phyloP scores from a whole-genome alignment of 2,888 invertebrate species.

The Pachliopta kotzebuea region DNA sequence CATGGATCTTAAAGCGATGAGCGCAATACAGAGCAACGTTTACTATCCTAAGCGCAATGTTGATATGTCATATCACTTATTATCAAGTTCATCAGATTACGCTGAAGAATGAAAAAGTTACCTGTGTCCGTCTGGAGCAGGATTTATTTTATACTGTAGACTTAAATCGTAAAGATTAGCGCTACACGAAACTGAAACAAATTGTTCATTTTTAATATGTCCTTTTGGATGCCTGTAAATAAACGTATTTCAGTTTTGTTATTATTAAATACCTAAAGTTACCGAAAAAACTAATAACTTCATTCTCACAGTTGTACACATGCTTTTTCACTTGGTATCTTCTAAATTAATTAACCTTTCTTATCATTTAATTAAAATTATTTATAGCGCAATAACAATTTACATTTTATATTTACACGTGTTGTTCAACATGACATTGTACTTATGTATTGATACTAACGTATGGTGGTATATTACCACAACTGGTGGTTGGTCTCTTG shows the following conservation, averaged over 20 bases:
- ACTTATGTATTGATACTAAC: background rate
- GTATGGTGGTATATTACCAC: too few species aligned
- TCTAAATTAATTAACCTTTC: slow-evolving; percentile 34
- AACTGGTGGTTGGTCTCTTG: too few species aligned
- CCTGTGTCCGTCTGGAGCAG: slow-evolving; percentile 58
- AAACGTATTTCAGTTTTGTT: background rate
- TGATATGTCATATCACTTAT: too few species aligned
- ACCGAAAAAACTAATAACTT: slow-evolving; percentile 10
- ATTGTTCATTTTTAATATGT: background rate
- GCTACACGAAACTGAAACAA: slow-evolving; percentile 14
- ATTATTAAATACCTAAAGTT: slow-evolving; percentile 12
- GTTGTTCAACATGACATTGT: background rate
- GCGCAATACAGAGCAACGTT: too few species aligned
- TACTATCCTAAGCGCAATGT: too few species aligned
- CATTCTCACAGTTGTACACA: slow-evolving; percentile 1
- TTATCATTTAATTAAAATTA: slow-evolving; percentile 47
- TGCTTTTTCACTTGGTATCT: background rate
- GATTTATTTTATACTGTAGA: slow-evolving; percentile 40
- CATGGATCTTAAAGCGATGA: too few species aligned
- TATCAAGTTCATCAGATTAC: too few species aligned
- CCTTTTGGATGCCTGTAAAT: too few species aligned
- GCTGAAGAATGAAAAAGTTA: slow-evolving; percentile 29
- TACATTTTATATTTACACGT: slow-evolving; percentile 4
- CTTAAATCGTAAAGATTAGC: background rate
- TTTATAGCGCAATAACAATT: slow-evolving; percentile 20